These are phyloP conservation scores for Triplophysa siluroides DNA, from an alignment of 2,113 vertebrate species.

Conservation along the genomic window DNA sequence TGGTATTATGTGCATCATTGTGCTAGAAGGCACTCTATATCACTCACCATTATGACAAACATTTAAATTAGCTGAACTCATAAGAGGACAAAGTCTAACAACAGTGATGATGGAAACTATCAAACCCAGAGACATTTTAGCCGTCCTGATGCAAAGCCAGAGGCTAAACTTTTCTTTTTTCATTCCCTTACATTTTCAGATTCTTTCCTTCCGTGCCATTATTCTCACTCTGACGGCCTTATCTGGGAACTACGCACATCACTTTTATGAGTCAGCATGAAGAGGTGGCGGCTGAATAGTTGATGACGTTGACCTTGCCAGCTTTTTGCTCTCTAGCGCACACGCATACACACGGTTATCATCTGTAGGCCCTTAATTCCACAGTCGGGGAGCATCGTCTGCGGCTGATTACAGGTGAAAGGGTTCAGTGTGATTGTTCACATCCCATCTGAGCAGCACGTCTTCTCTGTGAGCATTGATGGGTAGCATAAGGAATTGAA, in stretches of 20 bases:
- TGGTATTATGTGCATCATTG: background rate
- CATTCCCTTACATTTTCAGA: background rate
- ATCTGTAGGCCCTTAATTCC: constrained; percentile 34
- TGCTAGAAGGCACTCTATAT: background rate
- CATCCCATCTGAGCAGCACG: constrained; percentile 10
- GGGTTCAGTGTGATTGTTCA: constrained; percentile 1
- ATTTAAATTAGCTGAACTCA: background rate
- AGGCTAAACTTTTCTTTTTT: background rate
- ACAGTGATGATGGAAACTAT: background rate
- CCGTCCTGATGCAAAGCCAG: background rate
- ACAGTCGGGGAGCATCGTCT: constrained; percentile 12
- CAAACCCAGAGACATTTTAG: background rate
- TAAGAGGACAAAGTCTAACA: background rate
- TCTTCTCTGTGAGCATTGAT: background rate
- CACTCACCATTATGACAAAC: background rate
- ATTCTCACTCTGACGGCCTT: constrained; percentile 8
- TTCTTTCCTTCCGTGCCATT: background rate
- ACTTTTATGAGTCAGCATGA: constrained; percentile 34
- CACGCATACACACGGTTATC: constrained; percentile 4
- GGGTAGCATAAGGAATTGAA: background rate
- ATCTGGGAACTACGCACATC: background rate
- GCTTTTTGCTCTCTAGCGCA: background rate
- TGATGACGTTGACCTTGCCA: constrained; percentile 58
- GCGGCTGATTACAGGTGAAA: constrained; percentile 49
- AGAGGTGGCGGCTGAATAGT: constrained; percentile 40